Percentiles rank a stretch among this genome's conserved stretches.
These are phyloP conservation scores for Agelas oroides DNA, from an alignment of 37 sponge, comb jelly and placozoan species.

Conservation along the genomic window DNA sequence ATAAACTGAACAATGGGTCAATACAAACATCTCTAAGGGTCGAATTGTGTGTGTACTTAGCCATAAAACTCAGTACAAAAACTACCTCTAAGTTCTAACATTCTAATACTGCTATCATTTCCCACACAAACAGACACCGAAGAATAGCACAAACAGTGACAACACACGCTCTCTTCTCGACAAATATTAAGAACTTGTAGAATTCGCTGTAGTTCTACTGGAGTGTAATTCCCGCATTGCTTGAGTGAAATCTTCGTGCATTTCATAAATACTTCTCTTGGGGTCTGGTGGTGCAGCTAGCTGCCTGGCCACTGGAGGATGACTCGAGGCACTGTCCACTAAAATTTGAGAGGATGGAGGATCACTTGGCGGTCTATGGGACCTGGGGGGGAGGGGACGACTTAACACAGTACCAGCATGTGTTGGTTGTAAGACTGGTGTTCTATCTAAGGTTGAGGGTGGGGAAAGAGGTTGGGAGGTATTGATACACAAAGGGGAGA, in stretches of 20 bases:
- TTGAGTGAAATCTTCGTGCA: slow-evolving; percentile 63
- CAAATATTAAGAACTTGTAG: not conserved
- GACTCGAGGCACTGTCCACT: not conserved
- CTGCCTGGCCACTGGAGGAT: slow-evolving; percentile 15
- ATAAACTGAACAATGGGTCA: too few species aligned
- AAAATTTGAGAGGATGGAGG: not conserved
- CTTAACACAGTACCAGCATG: not conserved
- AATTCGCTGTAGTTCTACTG: slow-evolving; percentile 24
- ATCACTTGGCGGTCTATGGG: too few species aligned
- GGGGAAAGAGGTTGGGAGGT: slow-evolving; percentile 23
- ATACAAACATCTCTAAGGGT: too few species aligned
- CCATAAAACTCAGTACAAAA: too few species aligned
- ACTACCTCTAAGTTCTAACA: too few species aligned
- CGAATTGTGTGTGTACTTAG: too few species aligned
- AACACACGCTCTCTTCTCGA: too few species aligned
- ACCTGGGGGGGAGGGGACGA: not conserved
- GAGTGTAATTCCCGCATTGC: slow-evolving; percentile 38
- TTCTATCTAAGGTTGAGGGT: slow-evolving; percentile 32
- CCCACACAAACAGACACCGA: too few species aligned
- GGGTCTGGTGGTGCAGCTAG: slow-evolving; percentile 42
- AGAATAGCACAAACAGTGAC: too few species aligned
- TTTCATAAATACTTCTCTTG: slow-evolving; percentile 38
- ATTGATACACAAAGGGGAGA: not conserved
- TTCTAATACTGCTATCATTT: too few species aligned
- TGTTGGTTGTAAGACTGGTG: slow-evolving; percentile 30